Evolutionary conservation across 2,888 invertebrate species (phyloP), one percentile per base, ranked within the genome.

Genomic region (Sabatieria punctata): DNA sequence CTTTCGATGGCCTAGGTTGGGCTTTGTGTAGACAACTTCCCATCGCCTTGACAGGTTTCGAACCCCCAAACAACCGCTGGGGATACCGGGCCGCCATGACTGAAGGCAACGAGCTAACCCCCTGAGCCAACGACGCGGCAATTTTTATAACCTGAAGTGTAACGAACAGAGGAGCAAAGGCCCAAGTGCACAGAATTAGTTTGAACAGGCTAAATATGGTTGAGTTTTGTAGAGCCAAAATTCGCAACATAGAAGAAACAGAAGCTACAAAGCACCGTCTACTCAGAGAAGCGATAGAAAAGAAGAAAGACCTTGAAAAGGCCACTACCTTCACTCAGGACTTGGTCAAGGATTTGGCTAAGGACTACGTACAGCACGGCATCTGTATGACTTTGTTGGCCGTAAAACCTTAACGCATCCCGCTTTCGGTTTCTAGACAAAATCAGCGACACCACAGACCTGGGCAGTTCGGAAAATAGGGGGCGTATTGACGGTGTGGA

Each of bases 261-360:
- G 97, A 99, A 69, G 91, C 89, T 63, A 93, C 95, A 0, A 97
- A 95, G 70, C 78, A 89, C 66, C 83, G 80, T 66, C 71, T 97
- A 30, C 64, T 95, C 21, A 79, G 82, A 73, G 89, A 91, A 57
- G 77, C 82, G 49, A 79, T 83, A 61, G 83, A 82, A 58, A 86
- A 86, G 67, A 86, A 85, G 63, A 41, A 41, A 24, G 19, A 24
- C 23, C 26, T 48, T 19, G 21, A 25, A 23, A 26, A 37, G 25
- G 35, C 11, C 13, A 40, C 45, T 11, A n/a, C 26, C 2, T 45
- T 30, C 38, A 62, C 62, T 0, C 85, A 84, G 56, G 91, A 93
- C 75, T 91, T 93, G 0, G 93, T 93, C 0, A 86, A 86, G 18
- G 93, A 95, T 65, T 86, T 93, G 82, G 91, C 93, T 13, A 91